A percentile compares a stretch with the other conserved stretches of the same genome.
These are phyloP conservation scores for Biston stratarius DNA, from an alignment of 2,888 invertebrate genomes.

Conservation along the genomic window DNA sequence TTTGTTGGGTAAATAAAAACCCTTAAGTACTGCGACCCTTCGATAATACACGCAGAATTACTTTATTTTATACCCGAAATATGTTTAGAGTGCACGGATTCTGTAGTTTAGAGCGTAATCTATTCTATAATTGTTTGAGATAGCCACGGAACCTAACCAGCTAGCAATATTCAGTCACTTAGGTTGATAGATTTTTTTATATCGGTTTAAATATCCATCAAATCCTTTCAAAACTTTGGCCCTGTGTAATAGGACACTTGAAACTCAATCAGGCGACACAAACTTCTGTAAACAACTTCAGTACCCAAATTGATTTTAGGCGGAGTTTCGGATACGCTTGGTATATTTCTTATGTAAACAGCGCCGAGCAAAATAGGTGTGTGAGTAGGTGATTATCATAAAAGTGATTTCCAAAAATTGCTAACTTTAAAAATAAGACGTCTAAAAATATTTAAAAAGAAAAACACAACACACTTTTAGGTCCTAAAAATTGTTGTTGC, in stretches of 20 bases:
- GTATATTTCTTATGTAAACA: conserved; percentile 13
- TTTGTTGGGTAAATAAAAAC: no score
- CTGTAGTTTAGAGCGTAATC: no score
- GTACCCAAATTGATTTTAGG: conserved; percentile 17
- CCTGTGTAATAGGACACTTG: conserved; percentile 47
- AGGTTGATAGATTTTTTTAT: background rate
- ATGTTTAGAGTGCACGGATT: no score
- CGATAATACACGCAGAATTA: no score
- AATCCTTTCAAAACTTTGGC: conserved; percentile 18
- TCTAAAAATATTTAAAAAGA: no score
- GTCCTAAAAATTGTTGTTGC: no score
- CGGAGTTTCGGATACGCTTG: conserved; percentile 13
- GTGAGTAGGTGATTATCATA: background rate
- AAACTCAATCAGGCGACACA: conserved; percentile 52
- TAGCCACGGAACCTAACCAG: no score
- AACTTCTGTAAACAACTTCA: conserved; percentile 49
- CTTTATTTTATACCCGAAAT: no score
- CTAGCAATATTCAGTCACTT: background rate
- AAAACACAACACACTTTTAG: no score
- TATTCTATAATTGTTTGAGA: no score
- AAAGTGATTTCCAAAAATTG: background rate
- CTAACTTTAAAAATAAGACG: no score
- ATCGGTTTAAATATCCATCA: conserved; percentile 6
- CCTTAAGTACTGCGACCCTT: no score
- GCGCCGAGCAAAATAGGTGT: background rate